These are phyloP conservation scores for Drosophila carrolli DNA, from an alignment of 1,140 invertebrate species.

Conservation along the genomic window DNA sequence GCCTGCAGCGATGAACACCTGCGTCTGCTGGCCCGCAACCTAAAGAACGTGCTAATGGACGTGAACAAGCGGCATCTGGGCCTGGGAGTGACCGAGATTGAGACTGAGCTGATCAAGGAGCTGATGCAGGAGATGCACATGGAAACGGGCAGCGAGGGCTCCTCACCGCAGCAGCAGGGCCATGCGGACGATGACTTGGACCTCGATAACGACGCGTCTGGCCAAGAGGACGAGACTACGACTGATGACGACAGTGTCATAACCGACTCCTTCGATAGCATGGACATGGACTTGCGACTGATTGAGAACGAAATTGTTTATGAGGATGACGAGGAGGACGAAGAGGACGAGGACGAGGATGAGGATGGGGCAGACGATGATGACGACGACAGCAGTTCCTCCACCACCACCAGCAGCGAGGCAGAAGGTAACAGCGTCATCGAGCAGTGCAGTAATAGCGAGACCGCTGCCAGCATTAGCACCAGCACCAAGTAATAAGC, in stretches of 20 bases:
- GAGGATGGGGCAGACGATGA: constrained; percentile 45
- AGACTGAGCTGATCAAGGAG: constrained; percentile 76
- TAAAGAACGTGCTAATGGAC: constrained; percentile 76
- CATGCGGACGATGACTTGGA: constrained; percentile 63
- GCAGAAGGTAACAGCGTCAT: constrained; percentile 80
- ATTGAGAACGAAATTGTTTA: constrained; percentile 68
- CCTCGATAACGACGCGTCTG: constrained; percentile 62
- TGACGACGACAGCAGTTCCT: constrained; percentile 52
- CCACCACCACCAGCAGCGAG: constrained; percentile 66
- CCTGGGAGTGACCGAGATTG: constrained; percentile 67
- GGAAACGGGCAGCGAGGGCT: constrained; percentile 44
- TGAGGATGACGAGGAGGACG: constrained; percentile 62
- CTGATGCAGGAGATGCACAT: constrained; percentile 78
- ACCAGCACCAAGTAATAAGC: constrained; percentile 61
- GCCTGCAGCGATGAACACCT: constrained; percentile 62
- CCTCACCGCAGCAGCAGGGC: constrained; percentile 53
- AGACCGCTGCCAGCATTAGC: constrained; percentile 54
- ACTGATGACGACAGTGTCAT: constrained; percentile 76
- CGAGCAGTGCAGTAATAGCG: constrained; percentile 76
- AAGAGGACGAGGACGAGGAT: constrained; percentile 57
- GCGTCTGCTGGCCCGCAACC: constrained; percentile 68
- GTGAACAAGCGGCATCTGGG: constrained; percentile 69
- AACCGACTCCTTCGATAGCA: constrained; percentile 71
- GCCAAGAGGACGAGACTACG: constrained; percentile 70
- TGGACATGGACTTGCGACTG: constrained; percentile 71